phyloP scores from a whole-genome alignment of 2,888 invertebrate genomes.

The Gerris lacustris region DNA sequence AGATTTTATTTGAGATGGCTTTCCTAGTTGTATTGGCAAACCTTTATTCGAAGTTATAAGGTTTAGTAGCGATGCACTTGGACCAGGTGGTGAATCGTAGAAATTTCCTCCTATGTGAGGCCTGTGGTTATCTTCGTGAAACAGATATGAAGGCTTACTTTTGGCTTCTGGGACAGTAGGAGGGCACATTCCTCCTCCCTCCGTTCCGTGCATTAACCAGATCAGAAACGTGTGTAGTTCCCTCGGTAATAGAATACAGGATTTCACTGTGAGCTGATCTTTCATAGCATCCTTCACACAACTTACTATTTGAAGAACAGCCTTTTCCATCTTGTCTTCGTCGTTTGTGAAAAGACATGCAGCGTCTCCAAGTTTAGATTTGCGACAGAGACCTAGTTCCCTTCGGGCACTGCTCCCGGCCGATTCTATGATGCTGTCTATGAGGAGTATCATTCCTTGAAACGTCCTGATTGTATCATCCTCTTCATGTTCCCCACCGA shows the following conservation, averaged over 20 bases:
- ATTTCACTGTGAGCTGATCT: conserved; percentile 12
- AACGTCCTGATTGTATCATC: too few relatives aligned
- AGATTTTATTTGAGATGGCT: too few relatives aligned
- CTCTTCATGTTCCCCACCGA: too few relatives aligned
- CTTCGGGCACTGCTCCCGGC: not conserved
- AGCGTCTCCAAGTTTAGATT: not conserved
- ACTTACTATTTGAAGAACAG: not conserved
- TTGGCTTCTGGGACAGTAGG: not conserved
- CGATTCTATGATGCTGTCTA: not conserved
- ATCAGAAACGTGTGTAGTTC: conserved; percentile 18
- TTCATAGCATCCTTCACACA: conserved; percentile 2
- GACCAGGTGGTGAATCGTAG: not conserved
- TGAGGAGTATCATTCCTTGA: not conserved
- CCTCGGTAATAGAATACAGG: conserved; percentile 34
- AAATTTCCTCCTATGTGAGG: not conserved
- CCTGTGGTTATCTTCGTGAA: conserved; percentile 3
- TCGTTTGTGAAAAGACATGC: not conserved
- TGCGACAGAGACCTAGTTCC: not conserved
- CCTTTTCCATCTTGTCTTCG: not conserved
- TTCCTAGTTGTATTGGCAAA: too few relatives aligned
- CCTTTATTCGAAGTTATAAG: too few relatives aligned
- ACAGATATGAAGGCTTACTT: not conserved
- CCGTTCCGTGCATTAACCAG: not conserved
- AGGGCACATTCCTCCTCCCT: conserved; percentile 1
- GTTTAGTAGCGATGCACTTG: not conserved